A percentile compares a stretch with the other conserved stretches of the same genome.
Evolutionary conservation across 2,113 vertebrate species (phyloP).

Genomic region (Bufo bufo): DNA sequence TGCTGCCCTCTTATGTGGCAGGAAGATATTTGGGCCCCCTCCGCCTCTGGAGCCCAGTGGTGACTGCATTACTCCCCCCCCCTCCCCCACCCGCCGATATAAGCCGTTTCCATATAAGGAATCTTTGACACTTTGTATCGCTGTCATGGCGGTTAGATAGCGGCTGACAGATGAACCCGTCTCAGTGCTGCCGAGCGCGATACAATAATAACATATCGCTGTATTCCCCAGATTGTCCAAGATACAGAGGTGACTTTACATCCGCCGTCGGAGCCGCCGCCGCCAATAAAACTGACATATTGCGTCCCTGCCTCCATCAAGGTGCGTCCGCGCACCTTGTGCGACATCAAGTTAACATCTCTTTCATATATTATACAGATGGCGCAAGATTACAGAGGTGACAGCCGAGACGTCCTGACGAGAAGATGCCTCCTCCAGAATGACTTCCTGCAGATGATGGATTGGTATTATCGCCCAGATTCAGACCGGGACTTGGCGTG

Average conservation of each 20-base stretch:
- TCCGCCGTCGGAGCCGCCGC: not conserved
- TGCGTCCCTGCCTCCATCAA: not conserved
- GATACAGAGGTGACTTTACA: not conserved
- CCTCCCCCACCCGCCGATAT: not conserved
- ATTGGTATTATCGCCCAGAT: not conserved
- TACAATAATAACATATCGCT: conserved; percentile 16
- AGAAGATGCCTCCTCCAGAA: not conserved
- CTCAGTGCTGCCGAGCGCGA: not conserved
- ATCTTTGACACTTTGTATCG: not conserved
- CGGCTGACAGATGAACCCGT: not conserved
- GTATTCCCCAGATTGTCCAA: not conserved
- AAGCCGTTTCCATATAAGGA: not conserved
- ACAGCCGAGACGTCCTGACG: not conserved
- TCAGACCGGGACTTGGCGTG: not conserved
- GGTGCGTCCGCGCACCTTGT: not conserved
- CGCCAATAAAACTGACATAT: conserved; percentile 26
- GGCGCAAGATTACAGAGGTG: conserved; percentile 11
- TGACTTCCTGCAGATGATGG: not conserved
- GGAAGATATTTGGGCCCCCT: not conserved
- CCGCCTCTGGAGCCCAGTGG: too few relatives aligned
- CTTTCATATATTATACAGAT: not conserved
- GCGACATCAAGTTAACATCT: not conserved
- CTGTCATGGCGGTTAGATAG: not conserved
- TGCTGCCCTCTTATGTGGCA: too few relatives aligned
- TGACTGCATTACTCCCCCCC: not conserved